phyloP scores from a whole-genome alignment of 2,113 vertebrate genomes.

The Lonchura striata region DNA sequence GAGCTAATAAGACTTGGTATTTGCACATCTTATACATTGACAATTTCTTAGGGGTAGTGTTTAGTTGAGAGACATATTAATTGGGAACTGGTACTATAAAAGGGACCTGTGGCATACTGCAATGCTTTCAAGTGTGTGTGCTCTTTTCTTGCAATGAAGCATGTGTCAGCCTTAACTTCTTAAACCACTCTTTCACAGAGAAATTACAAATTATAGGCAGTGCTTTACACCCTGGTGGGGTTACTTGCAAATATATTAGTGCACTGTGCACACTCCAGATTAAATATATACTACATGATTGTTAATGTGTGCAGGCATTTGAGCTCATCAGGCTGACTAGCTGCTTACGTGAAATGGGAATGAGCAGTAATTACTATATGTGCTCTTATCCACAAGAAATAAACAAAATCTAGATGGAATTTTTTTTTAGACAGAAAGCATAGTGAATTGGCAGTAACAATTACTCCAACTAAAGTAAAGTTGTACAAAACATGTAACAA shows the following conservation, averaged over 20 bases:
- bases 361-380: neutral
- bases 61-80: neutral
- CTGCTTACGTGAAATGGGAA: neutral
- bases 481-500: neutral
- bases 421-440: neutral
- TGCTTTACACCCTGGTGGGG: neutral
- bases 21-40: neutral
- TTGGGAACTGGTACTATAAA: neutral
- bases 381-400: neutral
- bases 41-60: neutral
- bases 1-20: neutral
- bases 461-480: neutral
- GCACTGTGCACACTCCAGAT: neutral
- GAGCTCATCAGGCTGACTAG: neutral
- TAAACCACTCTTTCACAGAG: neutral
- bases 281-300: neutral
- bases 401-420: neutral
- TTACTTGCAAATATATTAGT: neutral
- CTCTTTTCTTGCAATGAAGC: neutral
- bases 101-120: neutral
- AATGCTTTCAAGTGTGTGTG: neutral
- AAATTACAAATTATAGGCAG: neutral
- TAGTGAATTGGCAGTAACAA: neutral
- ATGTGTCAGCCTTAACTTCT: neutral
- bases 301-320: neutral